These are phyloP conservation scores for Ianthella basta DNA, from an alignment of 37 sponge, comb jelly and placozoan genomes.

Conservation along the genomic window DNA sequence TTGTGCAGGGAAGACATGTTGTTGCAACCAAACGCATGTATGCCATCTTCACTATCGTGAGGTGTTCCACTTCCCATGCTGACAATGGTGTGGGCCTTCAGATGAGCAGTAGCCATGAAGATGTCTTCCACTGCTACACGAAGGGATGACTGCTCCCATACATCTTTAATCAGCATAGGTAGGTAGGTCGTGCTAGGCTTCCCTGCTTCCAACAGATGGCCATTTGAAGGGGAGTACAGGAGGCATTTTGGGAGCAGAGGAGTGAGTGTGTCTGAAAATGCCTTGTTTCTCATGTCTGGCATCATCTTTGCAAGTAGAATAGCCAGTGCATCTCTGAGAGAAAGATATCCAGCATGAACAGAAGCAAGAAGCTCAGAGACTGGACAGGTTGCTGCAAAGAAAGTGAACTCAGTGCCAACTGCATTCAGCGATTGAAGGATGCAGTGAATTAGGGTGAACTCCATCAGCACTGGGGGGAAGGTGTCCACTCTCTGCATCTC, in stretches of 20 bases:
- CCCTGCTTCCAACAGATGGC: background rate
- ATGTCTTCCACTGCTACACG: slow-evolving; percentile 19
- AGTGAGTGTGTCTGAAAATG: background rate
- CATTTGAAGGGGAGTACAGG: background rate
- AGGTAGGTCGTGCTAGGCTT: background rate
- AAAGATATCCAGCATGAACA: slow-evolving; percentile 14
- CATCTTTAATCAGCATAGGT: background rate
- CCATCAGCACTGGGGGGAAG: slow-evolving; percentile 21
- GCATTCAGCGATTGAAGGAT: background rate
- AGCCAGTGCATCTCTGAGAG: slow-evolving; percentile 22
- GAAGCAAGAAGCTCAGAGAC: slow-evolving; percentile 41
- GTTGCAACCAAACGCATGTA: background rate
- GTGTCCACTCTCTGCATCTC: background rate
- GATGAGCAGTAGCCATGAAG: background rate
- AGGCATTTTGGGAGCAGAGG: background rate
- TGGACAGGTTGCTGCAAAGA: slow-evolving; percentile 8
- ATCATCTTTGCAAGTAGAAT: slow-evolving; percentile 20
- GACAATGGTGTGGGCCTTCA: background rate
- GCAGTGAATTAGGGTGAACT: slow-evolving; percentile 21
- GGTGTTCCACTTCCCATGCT: background rate
- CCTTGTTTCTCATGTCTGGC: background rate
- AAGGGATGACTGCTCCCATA: slow-evolving; percentile 1
- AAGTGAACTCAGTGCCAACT: background rate
- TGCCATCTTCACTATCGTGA: background rate
- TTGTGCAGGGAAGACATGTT: background rate